Evolutionary conservation across 2,888 invertebrate species (phyloP).

Genomic region (Allygus modestus): DNA sequence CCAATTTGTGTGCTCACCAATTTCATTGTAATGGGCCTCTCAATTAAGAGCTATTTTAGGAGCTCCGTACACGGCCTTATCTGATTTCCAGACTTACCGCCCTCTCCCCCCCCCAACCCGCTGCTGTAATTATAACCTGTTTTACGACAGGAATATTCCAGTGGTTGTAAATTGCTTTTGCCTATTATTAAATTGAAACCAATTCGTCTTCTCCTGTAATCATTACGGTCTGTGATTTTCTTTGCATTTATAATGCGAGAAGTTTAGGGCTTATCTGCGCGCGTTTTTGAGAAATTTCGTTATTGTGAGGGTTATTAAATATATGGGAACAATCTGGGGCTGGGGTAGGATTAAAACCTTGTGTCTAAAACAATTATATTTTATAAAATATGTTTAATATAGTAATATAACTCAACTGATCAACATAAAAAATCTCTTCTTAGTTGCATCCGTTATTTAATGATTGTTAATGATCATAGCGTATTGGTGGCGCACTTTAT

Average conservation of each 20-base stretch:
- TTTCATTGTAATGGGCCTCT: slow-evolving; percentile 31
- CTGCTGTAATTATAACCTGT: slow-evolving; percentile 19
- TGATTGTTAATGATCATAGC: no score
- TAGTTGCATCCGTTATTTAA: no score
- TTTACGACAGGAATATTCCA: slow-evolving; percentile 11
- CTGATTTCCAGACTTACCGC: slow-evolving; percentile 37
- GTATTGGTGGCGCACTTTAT: no score
- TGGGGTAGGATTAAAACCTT: no score
- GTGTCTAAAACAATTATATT: no score
- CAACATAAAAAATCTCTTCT: no score
- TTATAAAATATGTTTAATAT: no score
- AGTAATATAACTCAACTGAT: no score
- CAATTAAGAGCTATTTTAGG: slow-evolving; percentile 49
- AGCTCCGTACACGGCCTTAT: slow-evolving; percentile 16
- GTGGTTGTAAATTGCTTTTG: slow-evolving; percentile 34
- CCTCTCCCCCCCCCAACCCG: background rate
- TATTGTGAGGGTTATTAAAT: background rate
- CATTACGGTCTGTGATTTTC: slow-evolving; percentile 15
- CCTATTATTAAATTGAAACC: slow-evolving; percentile 38
- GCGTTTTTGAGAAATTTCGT: background rate
- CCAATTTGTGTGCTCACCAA: slow-evolving; percentile 26
- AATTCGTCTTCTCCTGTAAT: slow-evolving; percentile 36
- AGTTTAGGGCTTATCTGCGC: background rate
- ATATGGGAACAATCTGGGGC: no score
- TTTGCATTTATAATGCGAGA: slow-evolving; percentile 14